Evolutionary conservation across 2,113 vertebrate genomes (phyloP).

Genomic region (Oxyruncus cristatus): DNA sequence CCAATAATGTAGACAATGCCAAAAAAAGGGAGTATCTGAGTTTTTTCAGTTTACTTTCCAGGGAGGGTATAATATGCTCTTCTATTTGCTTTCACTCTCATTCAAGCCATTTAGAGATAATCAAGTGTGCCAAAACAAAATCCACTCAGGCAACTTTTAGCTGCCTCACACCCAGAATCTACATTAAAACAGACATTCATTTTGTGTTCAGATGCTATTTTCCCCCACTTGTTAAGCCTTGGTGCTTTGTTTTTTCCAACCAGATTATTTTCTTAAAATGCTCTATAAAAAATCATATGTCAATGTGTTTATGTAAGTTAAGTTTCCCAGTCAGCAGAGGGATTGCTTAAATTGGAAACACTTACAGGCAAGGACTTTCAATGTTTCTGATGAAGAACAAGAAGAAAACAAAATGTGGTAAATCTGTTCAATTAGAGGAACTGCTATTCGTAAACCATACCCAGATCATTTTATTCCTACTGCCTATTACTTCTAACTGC

Average conservation of each 20-base stretch:
- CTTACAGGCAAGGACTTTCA: neutral
- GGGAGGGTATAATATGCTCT: neutral
- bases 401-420: conserved; percentile 32
- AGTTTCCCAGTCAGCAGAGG: neutral
- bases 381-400: neutral
- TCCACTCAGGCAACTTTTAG: neutral
- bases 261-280: neutral
- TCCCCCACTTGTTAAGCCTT: neutral
- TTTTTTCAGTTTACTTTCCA: neutral
- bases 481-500: neutral
- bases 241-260: neutral
- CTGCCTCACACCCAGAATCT: neutral
- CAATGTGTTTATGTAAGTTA: neutral
- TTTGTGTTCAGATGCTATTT: neutral
- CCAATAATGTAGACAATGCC: neutral
- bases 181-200: neutral
- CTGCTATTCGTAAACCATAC: neutral
- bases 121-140: neutral
- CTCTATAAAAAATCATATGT: neutral
- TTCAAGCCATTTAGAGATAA: neutral
- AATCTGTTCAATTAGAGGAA: neutral
- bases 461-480: neutral
- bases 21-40: neutral
- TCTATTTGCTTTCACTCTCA: neutral
- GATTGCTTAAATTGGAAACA: conserved; percentile 12